A percentile compares a stretch with the other conserved stretches of the same genome.
Evolutionary conservation across 1,140 invertebrate species (phyloP).

Genomic region (Whitmania pigra): DNA sequence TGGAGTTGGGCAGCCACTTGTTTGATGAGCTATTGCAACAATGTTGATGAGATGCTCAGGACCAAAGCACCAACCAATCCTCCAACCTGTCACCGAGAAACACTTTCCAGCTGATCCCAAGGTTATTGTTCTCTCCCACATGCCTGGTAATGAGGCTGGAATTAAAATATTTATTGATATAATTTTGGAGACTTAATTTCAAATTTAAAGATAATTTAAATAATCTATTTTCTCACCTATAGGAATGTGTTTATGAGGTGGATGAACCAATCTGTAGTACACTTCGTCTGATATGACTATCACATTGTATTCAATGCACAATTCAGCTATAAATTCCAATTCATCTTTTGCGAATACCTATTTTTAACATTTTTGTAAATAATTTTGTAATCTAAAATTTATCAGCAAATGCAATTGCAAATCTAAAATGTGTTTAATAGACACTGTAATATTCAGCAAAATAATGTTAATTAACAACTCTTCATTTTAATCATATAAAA

Average conservation of each 20-base stretch:
- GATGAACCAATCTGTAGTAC: slow-evolving; percentile 89
- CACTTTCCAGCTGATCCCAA: slow-evolving; percentile 94
- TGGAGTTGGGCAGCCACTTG: slow-evolving; percentile 73
- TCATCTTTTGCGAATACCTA: slow-evolving; percentile 47
- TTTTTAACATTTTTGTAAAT: too few relatives aligned
- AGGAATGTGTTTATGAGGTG: not conserved
- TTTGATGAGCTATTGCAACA: too few relatives aligned
- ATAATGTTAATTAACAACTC: too few relatives aligned
- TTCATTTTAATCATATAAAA: too few relatives aligned
- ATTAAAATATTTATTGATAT: too few relatives aligned
- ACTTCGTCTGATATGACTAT: slow-evolving; percentile 90
- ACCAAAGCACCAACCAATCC: slow-evolving; percentile 83
- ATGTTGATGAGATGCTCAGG: slow-evolving; percentile 33
- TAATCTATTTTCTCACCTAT: not conserved
- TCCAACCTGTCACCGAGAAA: slow-evolving; percentile 80
- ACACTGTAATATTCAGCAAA: too few relatives aligned
- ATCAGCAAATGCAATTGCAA: too few relatives aligned
- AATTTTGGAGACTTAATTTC: too few relatives aligned
- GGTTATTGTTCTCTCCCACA: slow-evolving; percentile 95
- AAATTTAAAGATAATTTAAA: not conserved
- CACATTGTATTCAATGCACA: slow-evolving; percentile 83
- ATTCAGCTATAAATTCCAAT: slow-evolving; percentile 59
- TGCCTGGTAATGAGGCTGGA: slow-evolving; percentile 71
- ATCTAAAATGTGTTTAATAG: too few relatives aligned
- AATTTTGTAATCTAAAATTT: too few relatives aligned